Percentiles rank a stretch among this genome's conserved stretches.
These are phyloP conservation scores for Peromyscus nudipes DNA, from an alignment of 2,797 vertebrate genomes.

Conservation along the genomic window DNA sequence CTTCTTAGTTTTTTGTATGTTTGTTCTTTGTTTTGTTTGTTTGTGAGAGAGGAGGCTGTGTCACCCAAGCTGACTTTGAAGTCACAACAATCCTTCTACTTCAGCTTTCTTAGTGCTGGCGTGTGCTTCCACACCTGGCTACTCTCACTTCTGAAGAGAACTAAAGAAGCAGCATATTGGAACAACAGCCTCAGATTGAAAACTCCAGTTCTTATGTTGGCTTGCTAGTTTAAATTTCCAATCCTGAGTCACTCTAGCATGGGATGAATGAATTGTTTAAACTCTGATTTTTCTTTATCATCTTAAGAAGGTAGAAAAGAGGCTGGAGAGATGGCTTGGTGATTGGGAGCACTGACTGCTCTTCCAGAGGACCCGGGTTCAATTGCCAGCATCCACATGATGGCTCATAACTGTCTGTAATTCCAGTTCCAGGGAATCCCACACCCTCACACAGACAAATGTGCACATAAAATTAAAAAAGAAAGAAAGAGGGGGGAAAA, in stretches of 20 bases:
- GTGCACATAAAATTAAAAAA: no score
- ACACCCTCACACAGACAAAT: no score
- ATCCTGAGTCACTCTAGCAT: neutral
- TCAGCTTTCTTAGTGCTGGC: neutral
- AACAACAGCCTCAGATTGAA: neutral
- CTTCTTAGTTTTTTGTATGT: neutral
- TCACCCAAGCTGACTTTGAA: neutral
- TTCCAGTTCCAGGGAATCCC: no score
- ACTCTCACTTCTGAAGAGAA: neutral
- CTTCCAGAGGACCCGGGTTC: no score
- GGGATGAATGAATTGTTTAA: neutral
- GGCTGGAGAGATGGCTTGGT: no score
- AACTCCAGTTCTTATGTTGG: neutral
- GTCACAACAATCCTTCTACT: neutral
- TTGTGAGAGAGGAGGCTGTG: neutral
- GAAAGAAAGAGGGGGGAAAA: neutral
- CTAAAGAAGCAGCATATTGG: neutral
- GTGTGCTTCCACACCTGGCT: neutral
- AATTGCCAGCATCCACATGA: no score
- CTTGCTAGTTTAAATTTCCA: neutral
- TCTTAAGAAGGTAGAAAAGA: neutral
- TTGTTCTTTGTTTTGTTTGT: neutral
- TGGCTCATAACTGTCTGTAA: no score
- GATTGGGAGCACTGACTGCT: no score
- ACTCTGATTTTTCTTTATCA: neutral